Conservation (phyloP, 2,888 invertebrate species). For the Eurytoma adleriae region DNA sequence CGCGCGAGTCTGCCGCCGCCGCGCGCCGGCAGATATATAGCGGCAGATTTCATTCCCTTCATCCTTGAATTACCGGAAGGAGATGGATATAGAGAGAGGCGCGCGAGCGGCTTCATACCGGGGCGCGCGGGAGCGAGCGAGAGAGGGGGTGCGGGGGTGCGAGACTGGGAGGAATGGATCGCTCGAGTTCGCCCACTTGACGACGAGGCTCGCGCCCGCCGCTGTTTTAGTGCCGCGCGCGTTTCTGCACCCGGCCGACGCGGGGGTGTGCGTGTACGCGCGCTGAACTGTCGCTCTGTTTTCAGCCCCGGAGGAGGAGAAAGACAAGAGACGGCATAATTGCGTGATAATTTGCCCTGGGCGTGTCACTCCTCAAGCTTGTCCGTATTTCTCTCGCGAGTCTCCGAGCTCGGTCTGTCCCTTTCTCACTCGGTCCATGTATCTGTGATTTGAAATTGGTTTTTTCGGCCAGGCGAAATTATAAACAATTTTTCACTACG, state of each 20-base stretch:
- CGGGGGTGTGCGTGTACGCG: neutral
- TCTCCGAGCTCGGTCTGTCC: too few species aligned
- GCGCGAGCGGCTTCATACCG: neutral
- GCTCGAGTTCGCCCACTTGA: conserved; percentile 22
- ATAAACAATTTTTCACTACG: too few species aligned
- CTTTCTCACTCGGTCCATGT: too few species aligned
- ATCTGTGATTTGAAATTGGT: too few species aligned
- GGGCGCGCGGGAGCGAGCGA: neutral
- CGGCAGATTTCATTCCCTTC: conserved; percentile 31
- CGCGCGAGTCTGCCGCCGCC: neutral
- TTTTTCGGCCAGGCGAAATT: too few species aligned
- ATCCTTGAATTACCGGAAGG: conserved; percentile 19
- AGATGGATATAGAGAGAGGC: neutral
- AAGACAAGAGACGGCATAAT: conserved; percentile 39
- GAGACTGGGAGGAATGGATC: conserved; percentile 13
- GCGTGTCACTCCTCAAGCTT: conserved; percentile 12
- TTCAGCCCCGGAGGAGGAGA: conserved; percentile 38
- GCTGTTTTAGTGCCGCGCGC: neutral
- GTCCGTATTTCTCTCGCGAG: too few species aligned
- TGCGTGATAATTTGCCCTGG: conserved; percentile 34
- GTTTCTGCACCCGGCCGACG: neutral
- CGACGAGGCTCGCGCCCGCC: conserved; percentile 10
- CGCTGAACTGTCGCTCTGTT: conserved; percentile 17
- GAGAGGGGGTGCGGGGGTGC: neutral
- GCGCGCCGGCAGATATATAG: conserved; percentile 6